Evolutionary conservation across 2,113 vertebrate species (phyloP), one percentile per base, ranked within the genome.

Genomic region (Etheostoma spectabile): DNA sequence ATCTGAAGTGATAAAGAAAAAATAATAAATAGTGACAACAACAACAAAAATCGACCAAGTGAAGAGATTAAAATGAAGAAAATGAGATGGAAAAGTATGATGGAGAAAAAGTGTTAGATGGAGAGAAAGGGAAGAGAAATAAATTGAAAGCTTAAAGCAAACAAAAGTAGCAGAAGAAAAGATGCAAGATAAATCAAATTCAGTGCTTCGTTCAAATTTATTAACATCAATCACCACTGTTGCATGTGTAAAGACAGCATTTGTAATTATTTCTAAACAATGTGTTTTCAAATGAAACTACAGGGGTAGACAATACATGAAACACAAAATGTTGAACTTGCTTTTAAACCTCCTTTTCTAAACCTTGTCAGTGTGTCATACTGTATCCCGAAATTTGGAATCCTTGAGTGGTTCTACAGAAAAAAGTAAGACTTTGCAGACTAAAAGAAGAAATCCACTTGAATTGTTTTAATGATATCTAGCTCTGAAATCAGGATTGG

Each of bases 1-100:
- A 60, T 99, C 98, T 99, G 93, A 18, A 74, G n/a, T 18, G 45
- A 53, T n/a, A 42, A 24, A 55, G n/a, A 59, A 8, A 55, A 48
- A 73, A 79, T 64, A 46, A 80, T 48, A 88, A 95, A 91, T 95
- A 97, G 76, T 96, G 38, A 67, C 63, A 77, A 51, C 66, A 63
- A 63, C 63, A 77, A 51, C 66, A 63, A 46, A 45, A n/a, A 57
- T n/a, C 6, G 52, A 38, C 22, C 15, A 19, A 19, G 13, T 8
- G 5, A 49, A 51, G 73, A 55, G 30, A 67, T 16, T 10, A 48
- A 38, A 33, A 69, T 48, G 46, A 64, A 70, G 48, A 78, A 22
- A 68, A 18, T 19, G 49, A 49, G 49, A 53, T 4, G 68, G 5
- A 56, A 75, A 72, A 52, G 13, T 16, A 52, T n/a, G 21, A 64